These are phyloP conservation scores for Philonicus albiceps DNA, from an alignment of 2,888 invertebrate genomes.

Conservation along the genomic window DNA sequence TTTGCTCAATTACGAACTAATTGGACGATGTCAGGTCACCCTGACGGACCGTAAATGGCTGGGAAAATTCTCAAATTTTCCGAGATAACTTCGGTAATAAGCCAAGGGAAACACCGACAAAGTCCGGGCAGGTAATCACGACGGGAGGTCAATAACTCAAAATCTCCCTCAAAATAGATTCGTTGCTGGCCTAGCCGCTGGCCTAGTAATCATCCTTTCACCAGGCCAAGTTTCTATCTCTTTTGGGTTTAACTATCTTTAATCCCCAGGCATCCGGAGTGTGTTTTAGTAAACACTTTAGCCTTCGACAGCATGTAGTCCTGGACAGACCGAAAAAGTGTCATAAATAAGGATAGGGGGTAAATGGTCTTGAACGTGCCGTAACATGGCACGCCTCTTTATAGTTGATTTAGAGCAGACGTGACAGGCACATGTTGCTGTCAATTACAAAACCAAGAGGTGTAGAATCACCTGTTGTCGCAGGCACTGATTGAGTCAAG, in stretches of 20 bases:
- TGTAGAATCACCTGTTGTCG: constrained; percentile 24
- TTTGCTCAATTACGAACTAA: constrained; percentile 24
- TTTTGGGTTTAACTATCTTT: neutral
- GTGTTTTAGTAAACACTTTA: neutral
- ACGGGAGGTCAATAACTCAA: constrained; percentile 26
- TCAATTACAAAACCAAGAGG: constrained; percentile 27
- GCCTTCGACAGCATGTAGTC: neutral
- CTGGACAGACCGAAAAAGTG: neutral
- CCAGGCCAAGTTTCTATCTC: neutral
- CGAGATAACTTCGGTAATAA: neutral
- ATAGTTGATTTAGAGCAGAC: neutral
- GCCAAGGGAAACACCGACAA: constrained; percentile 1
- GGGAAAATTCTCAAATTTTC: constrained; percentile 7
- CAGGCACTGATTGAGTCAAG: neutral
- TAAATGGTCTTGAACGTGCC: constrained; percentile 9
- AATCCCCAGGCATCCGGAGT: neutral
- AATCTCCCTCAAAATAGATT: constrained; percentile 7
- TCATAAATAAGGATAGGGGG: neutral
- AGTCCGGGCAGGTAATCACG: constrained; percentile 4
- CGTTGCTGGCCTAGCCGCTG: neutral
- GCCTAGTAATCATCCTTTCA: neutral
- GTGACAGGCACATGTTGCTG: constrained; percentile 15
- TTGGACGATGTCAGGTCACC: neutral
- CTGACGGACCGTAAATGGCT: constrained; percentile 15
- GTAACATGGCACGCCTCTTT: constrained; percentile 10